These are phyloP conservation scores for Schizothorax lantsangensis DNA, from an alignment of 2,797 vertebrate genomes.

Conservation along the genomic window DNA sequence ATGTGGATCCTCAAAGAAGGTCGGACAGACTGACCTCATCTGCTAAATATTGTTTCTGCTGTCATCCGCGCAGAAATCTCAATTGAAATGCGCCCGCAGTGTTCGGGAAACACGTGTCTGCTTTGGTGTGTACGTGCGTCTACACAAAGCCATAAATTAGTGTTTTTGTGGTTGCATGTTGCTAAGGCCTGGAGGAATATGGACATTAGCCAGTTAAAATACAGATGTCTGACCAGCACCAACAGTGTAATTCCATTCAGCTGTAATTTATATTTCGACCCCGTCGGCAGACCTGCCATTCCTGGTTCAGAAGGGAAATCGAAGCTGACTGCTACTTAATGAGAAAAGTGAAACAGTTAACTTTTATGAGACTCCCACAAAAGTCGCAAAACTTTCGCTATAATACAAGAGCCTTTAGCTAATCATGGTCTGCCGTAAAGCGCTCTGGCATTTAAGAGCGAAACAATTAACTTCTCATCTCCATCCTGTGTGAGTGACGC, in stretches of 20 bases:
- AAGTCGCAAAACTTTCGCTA: constrained; percentile 72
- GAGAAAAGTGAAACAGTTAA: constrained; percentile 83
- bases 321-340: constrained; percentile 81
- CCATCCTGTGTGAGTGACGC: constrained; percentile 64
- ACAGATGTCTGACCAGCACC: constrained; percentile 81
- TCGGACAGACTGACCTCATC: constrained; percentile 78
- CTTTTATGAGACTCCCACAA: constrained; percentile 76
- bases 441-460: constrained; percentile 67
- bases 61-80: constrained; percentile 57
- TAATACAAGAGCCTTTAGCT: constrained; percentile 74
- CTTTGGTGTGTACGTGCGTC: not conserved
- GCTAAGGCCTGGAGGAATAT: constrained; percentile 67
- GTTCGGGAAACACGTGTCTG: constrained; percentile 54
- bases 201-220: constrained; percentile 82
- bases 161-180: constrained; percentile 76
- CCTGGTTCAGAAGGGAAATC: constrained; percentile 77
- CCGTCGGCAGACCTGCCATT: constrained; percentile 76
- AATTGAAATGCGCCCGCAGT: constrained; percentile 55
- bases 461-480: constrained; percentile 71
- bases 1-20: constrained; percentile 71
- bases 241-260: constrained; percentile 79
- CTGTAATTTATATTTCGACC: constrained; percentile 82
- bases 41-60: constrained; percentile 78
- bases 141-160: constrained; percentile 67
- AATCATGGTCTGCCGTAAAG: constrained; percentile 70